phyloP scores from a whole-genome alignment of 2,113 vertebrate genomes.

The Madoqua kirkii region DNA sequence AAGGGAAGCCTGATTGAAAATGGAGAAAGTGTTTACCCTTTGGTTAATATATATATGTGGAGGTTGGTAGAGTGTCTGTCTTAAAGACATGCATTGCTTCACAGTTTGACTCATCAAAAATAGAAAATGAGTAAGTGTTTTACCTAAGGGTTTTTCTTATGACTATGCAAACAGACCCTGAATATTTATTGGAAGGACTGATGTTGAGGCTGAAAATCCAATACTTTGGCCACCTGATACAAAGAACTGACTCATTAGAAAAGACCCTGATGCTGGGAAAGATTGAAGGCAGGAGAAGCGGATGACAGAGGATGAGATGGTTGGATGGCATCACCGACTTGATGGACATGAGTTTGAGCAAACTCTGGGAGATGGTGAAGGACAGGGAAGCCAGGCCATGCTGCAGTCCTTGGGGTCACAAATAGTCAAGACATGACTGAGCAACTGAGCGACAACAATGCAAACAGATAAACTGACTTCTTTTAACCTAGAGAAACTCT shows the following conservation, averaged over 20 bases:
- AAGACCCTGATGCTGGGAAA: not conserved
- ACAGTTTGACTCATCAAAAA: not conserved
- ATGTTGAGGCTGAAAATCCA: not conserved
- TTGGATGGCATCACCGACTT: not conserved
- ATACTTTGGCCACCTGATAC: not conserved
- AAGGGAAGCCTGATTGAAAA: not conserved
- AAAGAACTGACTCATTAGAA: not conserved
- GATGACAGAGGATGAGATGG: not conserved
- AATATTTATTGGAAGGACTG: not conserved
- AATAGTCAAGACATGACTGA: not conserved
- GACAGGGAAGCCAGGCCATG: not conserved
- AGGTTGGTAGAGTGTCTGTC: not conserved
- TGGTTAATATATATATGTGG: not conserved
- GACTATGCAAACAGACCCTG: not conserved
- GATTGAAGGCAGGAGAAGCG: not conserved
- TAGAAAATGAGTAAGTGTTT: slow-evolving; percentile 4
- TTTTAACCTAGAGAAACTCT: not conserved
- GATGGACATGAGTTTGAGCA: not conserved
- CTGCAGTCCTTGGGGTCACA: not conserved
- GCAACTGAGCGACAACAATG: not conserved
- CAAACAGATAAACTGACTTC: not conserved
- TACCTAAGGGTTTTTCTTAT: not conserved
- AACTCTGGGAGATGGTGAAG: not conserved
- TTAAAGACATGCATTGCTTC: not conserved
- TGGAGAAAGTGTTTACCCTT: not conserved